Evolutionary conservation across 2,113 vertebrate species (phyloP), one percentile per base, ranked within the genome.

Genomic region (Propithecus coquereli): DNA sequence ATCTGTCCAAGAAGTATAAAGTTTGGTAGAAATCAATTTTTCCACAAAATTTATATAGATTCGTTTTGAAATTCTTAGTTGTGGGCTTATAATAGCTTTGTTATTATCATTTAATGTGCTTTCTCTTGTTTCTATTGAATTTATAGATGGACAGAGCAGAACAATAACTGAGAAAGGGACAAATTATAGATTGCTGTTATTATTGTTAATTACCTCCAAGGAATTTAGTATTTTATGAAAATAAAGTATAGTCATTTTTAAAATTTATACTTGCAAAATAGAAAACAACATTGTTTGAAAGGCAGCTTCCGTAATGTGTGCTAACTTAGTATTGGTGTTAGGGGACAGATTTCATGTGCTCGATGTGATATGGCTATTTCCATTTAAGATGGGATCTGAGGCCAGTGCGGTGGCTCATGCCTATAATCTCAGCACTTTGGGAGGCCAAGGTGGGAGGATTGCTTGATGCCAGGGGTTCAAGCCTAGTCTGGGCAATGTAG

Each of bases 21-120:
- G 27, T 86, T 91, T 91, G 10, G 34, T 88, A 52, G 59, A 89
- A 93, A 22, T 59, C 2, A 59, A 59, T 47, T 84, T 95, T 97
- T 80, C 43, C 68, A 79, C 11, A 79, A 79, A 91, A 54, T 88
- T 6, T 88, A 16, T 85, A 84, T 86, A 84, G 52, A 37, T 91
- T 95, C 18, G 47, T 87, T 96, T 96, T 82, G 1, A 93, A 93
- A 59, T 76, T 93, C 14, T 79, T 37, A 65, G 11, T 40, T 3
- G 1, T 80, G 3, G 34, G 4, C 23, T 70, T 94, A 45, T 74
- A 40, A 43, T 89, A 91, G 73, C 5, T 65, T 61, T 83, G 10
- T 83, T 84, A 5, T 27, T 71, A 65, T 52, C 74, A 5, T 79
- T 73, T 94, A 89, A 94, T 82, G 9, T 1, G 59, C 63, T 89